phyloP scores from a whole-genome alignment of 2,888 invertebrate genomes.

The Poecilus cupreus region DNA sequence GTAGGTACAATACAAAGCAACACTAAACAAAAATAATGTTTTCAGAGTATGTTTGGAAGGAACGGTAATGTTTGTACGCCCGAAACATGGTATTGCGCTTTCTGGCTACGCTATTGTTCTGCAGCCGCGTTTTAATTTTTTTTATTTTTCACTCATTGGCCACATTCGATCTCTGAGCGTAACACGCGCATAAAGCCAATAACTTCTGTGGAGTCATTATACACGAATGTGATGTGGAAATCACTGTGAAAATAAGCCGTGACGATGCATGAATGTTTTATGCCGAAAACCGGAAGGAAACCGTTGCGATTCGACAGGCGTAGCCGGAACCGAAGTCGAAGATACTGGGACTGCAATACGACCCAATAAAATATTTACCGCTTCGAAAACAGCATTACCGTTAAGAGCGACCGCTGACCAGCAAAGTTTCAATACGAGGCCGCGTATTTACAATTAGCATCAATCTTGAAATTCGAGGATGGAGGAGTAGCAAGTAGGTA shows the following conservation, averaged over 20 bases:
- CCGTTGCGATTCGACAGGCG: slow-evolving; percentile 33
- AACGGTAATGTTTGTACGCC: neutral
- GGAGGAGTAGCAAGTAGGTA: neutral
- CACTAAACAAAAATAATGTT: neutral
- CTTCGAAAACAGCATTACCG: slow-evolving; percentile 31
- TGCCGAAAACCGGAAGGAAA: slow-evolving; percentile 25
- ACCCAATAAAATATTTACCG: slow-evolving; percentile 20
- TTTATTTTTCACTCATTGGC: too few relatives aligned
- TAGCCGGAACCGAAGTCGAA: neutral
- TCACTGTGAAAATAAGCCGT: neutral
- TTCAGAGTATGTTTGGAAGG: neutral
- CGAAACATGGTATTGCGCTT: too few relatives aligned
- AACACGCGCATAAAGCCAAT: neutral
- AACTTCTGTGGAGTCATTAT: neutral
- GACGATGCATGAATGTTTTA: slow-evolving; percentile 31
- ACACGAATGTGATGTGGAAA: neutral
- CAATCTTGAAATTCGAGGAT: neutral
- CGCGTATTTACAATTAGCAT: slow-evolving; percentile 9
- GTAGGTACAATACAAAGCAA: neutral
- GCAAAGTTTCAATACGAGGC: slow-evolving; percentile 18
- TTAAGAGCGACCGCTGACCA: slow-evolving; percentile 6
- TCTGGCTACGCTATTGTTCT: too few relatives aligned
- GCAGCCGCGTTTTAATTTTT: too few relatives aligned
- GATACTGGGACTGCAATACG: slow-evolving; percentile 12
- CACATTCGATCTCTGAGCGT: too few relatives aligned